Conservation (phyloP, 2,888 invertebrate species). For the Aricia artaxerxes region DNA sequence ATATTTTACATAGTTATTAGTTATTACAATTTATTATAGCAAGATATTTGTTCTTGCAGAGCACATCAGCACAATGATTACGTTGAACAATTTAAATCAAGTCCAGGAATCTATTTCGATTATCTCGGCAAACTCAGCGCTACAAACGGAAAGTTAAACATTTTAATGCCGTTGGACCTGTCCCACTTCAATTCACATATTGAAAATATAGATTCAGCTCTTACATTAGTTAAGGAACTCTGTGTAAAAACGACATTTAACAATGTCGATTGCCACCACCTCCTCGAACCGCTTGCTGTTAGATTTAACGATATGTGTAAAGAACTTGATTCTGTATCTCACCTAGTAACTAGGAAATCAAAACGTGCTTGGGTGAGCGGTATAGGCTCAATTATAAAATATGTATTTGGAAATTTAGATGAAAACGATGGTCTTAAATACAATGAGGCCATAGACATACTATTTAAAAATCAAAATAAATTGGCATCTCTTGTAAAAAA, state of each 20-base stretch:
- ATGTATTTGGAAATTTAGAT: conserved; percentile 44
- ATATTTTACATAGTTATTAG: not conserved
- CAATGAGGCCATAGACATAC: conserved; percentile 38
- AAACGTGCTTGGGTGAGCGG: conserved; percentile 43
- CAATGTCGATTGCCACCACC: conserved; percentile 34
- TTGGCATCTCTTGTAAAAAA: conserved; percentile 40
- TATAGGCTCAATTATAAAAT: conserved; percentile 41
- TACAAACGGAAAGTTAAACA: conserved; percentile 33
- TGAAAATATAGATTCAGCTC: conserved; percentile 32
- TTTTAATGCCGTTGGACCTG: conserved; percentile 40
- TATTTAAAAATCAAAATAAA: conserved; percentile 38
- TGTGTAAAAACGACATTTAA: not conserved
- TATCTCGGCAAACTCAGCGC: conserved; percentile 41
- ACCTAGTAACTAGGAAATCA: conserved; percentile 35
- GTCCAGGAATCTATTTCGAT: conserved; percentile 43
- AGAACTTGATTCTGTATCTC: conserved; percentile 40
- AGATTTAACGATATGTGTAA: conserved; percentile 33
- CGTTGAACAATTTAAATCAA: conserved; percentile 33
- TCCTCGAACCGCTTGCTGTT: conserved; percentile 34
- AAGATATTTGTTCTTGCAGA: conserved; percentile 1
- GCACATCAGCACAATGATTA: conserved; percentile 3
- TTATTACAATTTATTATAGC: not conserved
- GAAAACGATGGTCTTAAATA: conserved; percentile 43
- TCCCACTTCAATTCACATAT: conserved; percentile 40
- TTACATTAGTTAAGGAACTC: not conserved